Base-by-base conservation (phyloP, 2,888 invertebrate genomes). In the Gerris lacustris region DNA sequence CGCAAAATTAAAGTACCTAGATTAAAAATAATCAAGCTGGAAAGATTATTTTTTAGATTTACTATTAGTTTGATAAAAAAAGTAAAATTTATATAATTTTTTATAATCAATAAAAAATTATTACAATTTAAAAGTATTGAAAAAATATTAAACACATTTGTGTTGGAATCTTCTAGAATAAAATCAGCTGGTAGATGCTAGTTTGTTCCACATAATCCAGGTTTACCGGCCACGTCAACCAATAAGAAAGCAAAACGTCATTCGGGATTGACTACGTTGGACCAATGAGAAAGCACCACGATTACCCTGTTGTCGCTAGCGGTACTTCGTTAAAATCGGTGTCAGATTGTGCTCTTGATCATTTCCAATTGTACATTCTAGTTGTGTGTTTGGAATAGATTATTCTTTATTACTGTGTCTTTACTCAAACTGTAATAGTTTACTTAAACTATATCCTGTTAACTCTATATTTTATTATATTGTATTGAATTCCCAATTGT, bases 201-300 rank as follows among this genome's bases (percentile, higher is more conserved):
- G 11, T 15, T 15, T 55, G 55, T 55, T 55, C 55, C 55, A 55
- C 55, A 55, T 55, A 55, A 55, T 9, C 55, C 9, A 2, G 31
- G 31, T 55, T 11, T 11, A 11, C 55, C 15, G 71, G 71, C 73
- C 73, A 73, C 31, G 71, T 73, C 72, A 70, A 15, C 73, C 72
- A 73, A 73, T 73, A 31, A 71, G 66, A 63, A 70, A 64, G 9
- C 31, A 68, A 71, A 72, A 73, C 77, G 71, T 79, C 71, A 72
- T 80, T 71, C 79, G 79, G 74, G 76, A 78, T 73, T 47, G 62
- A 9, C 67, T 6, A n/a, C 45, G 64, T 55, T 67, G 63, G 69
- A 45, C 73, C 74, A 74, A 74, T 74, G 45, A 68, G 70, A 72
- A 31, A 18, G 9, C 17, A 68, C 72, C 74, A 73, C 74, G 74